These are phyloP conservation scores for Penelope pileata DNA, from an alignment of 2,113 vertebrate genomes.

Conservation along the genomic window DNA sequence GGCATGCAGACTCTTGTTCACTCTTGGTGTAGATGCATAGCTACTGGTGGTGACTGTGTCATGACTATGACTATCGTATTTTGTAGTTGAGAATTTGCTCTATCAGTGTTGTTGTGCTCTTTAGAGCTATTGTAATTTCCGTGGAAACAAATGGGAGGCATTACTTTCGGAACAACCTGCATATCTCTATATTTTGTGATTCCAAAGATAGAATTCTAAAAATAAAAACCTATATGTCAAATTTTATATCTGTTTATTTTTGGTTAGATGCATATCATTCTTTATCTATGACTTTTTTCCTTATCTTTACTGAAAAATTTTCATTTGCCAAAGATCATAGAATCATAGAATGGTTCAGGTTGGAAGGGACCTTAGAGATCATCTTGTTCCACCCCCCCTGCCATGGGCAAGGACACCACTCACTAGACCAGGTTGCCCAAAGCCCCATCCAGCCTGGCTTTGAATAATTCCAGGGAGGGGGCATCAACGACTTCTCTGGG, in stretches of 20 bases:
- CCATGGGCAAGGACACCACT: no score
- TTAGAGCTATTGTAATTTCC: not conserved
- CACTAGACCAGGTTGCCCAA: no score
- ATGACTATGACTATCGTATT: no score
- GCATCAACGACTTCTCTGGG: no score
- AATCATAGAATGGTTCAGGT: no score
- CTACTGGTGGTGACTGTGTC: not conserved
- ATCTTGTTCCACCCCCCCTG: no score
- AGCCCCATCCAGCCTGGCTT: no score
- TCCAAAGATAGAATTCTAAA: not conserved
- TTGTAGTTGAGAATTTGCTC: no score
- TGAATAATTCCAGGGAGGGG: no score
- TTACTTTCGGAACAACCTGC: not conserved
- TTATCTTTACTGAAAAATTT: not conserved
- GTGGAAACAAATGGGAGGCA: not conserved
- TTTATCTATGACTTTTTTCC: not conserved
- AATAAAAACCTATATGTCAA: not conserved
- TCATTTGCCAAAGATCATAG: not conserved
- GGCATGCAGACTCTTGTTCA: not conserved
- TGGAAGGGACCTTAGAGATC: no score
- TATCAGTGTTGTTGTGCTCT: not conserved
- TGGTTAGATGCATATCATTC: not conserved
- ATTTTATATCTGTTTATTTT: not conserved
- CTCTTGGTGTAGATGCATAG: not conserved
- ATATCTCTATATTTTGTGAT: not conserved